Evolutionary conservation across 2,888 invertebrate genomes (phyloP).

Genomic region (Conistra vaccinii): DNA sequence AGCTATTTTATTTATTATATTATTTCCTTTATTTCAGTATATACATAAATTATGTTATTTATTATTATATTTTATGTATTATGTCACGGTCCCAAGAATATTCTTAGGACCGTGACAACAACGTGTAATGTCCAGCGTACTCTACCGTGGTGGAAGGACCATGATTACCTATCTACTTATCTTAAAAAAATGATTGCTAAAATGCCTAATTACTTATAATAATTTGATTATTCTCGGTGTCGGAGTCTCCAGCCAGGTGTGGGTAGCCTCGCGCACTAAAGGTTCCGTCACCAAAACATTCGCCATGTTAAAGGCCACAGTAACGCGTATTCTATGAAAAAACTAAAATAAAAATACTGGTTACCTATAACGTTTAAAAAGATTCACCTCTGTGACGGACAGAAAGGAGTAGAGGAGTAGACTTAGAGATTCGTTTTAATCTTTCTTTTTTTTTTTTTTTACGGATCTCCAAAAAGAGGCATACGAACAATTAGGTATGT

Average conservation of each 20-base stretch:
- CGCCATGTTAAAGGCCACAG: not conserved
- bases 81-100: too few species aligned
- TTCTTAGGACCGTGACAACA: not conserved
- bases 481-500: not conserved
- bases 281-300: not conserved
- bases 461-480: constrained; percentile 1
- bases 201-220: not conserved
- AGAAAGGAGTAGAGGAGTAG: not conserved
- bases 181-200: not conserved
- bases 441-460: too few species aligned
- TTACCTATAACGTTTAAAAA: not conserved
- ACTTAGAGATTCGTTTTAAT: not conserved
- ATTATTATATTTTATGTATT: too few species aligned
- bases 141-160: not conserved
- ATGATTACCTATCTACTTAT: not conserved
- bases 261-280: not conserved
- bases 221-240: constrained; percentile 6
- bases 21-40: too few species aligned
- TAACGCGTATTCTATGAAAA: not conserved
- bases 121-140: not conserved
- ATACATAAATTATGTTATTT: too few species aligned
- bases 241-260: not conserved
- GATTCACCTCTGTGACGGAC: not conserved
- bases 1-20: too few species aligned
- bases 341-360: too few species aligned